phyloP scores from a whole-genome alignment of 2,888 invertebrate species.

The Alloplasta piceator region DNA sequence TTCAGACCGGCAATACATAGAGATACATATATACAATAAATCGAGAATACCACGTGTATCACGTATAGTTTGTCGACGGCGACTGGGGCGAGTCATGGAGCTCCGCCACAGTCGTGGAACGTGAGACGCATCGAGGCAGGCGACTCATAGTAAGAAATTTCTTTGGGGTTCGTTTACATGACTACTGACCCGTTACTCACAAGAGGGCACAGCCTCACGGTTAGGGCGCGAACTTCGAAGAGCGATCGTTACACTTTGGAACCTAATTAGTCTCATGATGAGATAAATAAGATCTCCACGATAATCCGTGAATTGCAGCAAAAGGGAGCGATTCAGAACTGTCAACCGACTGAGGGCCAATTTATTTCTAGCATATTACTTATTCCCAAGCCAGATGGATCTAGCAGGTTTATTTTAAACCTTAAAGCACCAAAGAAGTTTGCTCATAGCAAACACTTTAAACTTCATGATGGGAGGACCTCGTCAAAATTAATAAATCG shows the following conservation, averaged over 20 bases:
- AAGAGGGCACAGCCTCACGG: no score
- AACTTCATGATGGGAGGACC: slow-evolving; percentile 69
- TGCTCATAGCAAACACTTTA: slow-evolving; percentile 67
- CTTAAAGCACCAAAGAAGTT: slow-evolving; percentile 68
- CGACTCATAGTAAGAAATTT: no score
- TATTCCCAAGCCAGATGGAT: slow-evolving; percentile 63
- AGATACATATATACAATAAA: no score
- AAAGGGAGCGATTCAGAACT: slow-evolving; percentile 10
- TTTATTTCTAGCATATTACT: slow-evolving; percentile 65
- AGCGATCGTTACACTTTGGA: not conserved
- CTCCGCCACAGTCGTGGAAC: no score
- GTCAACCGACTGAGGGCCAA: slow-evolving; percentile 31
- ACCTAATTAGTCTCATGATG: not conserved
- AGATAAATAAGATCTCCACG: not conserved
- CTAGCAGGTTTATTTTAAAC: slow-evolving; percentile 67
- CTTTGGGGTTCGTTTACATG: no score
- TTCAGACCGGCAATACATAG: no score
- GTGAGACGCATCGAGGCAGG: no score
- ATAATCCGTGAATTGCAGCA: slow-evolving; percentile 15
- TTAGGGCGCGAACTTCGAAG: no score
- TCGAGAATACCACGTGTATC: no score
- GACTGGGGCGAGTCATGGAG: no score
- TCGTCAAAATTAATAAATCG: slow-evolving; percentile 45
- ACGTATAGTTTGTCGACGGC: no score
- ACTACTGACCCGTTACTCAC: no score